Percentiles rank a stretch among this genome's conserved stretches.
Conservation (phyloP, 1,140 invertebrate genomes). For the Brachionus paranguensis region DNA sequence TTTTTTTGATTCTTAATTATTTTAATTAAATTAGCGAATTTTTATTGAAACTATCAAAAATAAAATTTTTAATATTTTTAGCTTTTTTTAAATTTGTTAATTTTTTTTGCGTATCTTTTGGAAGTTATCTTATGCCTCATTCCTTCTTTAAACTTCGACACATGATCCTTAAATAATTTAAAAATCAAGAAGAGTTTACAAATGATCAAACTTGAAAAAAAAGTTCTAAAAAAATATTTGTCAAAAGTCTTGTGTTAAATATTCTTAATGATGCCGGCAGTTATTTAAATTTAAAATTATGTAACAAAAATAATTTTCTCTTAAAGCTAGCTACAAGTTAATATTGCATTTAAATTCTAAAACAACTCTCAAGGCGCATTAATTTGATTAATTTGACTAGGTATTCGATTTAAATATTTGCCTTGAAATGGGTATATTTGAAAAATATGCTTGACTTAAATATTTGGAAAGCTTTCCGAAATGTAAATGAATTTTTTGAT, state of each 20-base stretch:
- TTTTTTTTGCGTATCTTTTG: too few relatives aligned
- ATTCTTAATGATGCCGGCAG: background rate
- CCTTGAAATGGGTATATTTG: background rate
- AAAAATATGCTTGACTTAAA: background rate
- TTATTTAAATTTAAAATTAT: background rate
- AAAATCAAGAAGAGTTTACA: too few relatives aligned
- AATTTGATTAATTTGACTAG: background rate
- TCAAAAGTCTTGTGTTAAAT: background rate
- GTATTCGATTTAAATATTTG: background rate
- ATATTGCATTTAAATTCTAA: background rate
- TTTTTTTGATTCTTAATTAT: too few relatives aligned
- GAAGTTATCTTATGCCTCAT: too few relatives aligned
- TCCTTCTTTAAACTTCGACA: too few relatives aligned
- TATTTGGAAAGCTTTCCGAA: background rate
- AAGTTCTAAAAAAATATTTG: too few relatives aligned
- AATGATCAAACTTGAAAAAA: too few relatives aligned
- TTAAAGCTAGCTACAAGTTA: background rate
- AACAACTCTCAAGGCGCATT: background rate
- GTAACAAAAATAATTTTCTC: background rate
- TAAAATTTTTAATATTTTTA: too few relatives aligned
- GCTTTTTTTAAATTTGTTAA: too few relatives aligned
- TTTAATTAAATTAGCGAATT: too few relatives aligned
- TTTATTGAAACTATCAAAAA: too few relatives aligned
- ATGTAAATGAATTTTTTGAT: background rate
- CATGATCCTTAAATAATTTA: too few relatives aligned